Conservation (phyloP, 2,797 vertebrate species). For the Macroramphosus scolopax region DNA sequence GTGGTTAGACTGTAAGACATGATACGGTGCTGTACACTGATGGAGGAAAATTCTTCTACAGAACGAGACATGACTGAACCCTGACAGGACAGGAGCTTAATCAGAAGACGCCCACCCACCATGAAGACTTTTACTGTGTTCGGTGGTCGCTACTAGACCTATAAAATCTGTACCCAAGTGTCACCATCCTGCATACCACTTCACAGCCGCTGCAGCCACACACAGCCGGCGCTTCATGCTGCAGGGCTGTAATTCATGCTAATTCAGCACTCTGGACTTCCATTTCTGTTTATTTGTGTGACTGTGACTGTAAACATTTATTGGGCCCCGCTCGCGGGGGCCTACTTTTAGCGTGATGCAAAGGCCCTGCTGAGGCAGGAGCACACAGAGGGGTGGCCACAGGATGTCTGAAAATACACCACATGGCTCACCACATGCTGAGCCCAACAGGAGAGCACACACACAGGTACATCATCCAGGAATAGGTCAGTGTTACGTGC, state of each 20-base stretch:
- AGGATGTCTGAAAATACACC: slow-evolving; percentile 65
- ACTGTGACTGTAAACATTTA: slow-evolving; percentile 64
- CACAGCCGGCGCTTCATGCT: slow-evolving; percentile 44
- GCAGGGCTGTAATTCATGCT: slow-evolving; percentile 35
- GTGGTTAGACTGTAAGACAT: no score
- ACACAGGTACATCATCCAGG: not conserved
- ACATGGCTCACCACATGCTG: slow-evolving; percentile 47
- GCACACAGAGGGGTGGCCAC: slow-evolving; percentile 42
- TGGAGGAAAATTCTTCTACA: not conserved
- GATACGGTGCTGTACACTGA: no score
- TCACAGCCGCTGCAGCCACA: slow-evolving; percentile 21
- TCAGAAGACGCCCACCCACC: slow-evolving; percentile 27
- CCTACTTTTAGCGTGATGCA: slow-evolving; percentile 57
- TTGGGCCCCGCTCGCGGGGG: slow-evolving; percentile 23
- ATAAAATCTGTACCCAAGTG: slow-evolving; percentile 25
- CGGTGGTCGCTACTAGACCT: slow-evolving; percentile 12
- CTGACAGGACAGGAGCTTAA: not conserved
- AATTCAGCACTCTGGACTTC: slow-evolving; percentile 41
- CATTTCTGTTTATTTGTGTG: slow-evolving; percentile 56
- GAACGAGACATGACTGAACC: not conserved
- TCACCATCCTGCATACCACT: slow-evolving; percentile 23
- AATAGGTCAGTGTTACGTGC: no score
- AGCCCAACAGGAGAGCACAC: not conserved
- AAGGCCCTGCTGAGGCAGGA: slow-evolving; percentile 30
- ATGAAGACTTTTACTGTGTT: slow-evolving; percentile 21